Evolutionary conservation across 2,113 vertebrate genomes (phyloP), one percentile per base, ranked within the genome.

Genomic region (Mus spicilegus): DNA sequence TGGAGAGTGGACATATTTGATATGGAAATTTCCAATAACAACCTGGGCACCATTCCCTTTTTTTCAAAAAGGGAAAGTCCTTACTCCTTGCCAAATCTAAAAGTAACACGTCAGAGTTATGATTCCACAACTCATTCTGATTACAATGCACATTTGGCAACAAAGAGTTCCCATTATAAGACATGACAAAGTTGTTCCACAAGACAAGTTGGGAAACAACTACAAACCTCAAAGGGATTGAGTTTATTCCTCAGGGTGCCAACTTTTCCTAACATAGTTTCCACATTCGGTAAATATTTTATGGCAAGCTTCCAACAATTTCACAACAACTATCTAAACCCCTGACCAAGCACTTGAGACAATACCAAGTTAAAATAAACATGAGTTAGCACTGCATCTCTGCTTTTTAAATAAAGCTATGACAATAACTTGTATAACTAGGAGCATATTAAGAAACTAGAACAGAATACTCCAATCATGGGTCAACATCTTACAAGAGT

Each of bases 321-420:
- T 90, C 89, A 96, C 72, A 97, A 88, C 88, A 95, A 94, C 67
- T 92, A 92, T 69, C 65, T 94, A 85, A 95, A 92, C 33, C n/a
- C 49, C 19, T 42, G 63, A 76, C 90, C 93, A 96, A 95, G 54
- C 5, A 76, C 49, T 96, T 88, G 36, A 92, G 30, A 78, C 90
- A 90, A 22, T 96, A 90, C 42, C 75, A 94, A 97, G 70, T 65
- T 58, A 96, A 97, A 58, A 95, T 94, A 96, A 96, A 93, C 28
- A 88, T 54, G 36, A 96, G 42, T 77, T 86, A 92, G 42, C 70
- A 85, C 6, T 86, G 2, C 20, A 69, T 90, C 4, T 76, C n/a
- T 42, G 28, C 67, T 84, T 39, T 81, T 42, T 14, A 91, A 82
- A 58, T 65, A 82, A 93, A 8, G 5, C 46, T 56, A 42, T 90